Conservation (phyloP, 1,140 invertebrate genomes). For the Microvelia longipes region DNA sequence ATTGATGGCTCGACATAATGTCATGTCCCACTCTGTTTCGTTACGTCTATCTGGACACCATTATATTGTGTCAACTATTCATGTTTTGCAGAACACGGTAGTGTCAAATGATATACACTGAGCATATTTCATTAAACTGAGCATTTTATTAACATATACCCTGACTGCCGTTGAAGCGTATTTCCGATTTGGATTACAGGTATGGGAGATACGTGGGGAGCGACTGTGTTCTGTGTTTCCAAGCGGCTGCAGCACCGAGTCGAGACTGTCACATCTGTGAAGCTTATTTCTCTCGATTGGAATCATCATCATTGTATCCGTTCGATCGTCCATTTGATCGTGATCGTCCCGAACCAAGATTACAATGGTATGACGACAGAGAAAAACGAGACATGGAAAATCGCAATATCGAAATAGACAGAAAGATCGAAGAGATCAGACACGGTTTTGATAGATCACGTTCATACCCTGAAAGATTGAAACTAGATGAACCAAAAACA, state of each 20-base stretch:
- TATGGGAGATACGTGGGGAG: background rate
- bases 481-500: background rate
- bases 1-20: too few species aligned
- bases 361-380: background rate
- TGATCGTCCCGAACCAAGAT: background rate
- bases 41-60: too few species aligned
- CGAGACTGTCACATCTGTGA: constrained; percentile 3
- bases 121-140: constrained; percentile 9
- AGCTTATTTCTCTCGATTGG: background rate
- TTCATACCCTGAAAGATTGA: background rate
- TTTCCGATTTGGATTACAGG: background rate
- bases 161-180: background rate
- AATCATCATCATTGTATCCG: background rate
- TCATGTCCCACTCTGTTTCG: too few species aligned
- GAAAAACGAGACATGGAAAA: too few species aligned
- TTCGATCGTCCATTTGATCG: background rate
- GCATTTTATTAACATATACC: background rate
- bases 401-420: background rate
- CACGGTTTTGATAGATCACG: background rate
- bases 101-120: too few species aligned
- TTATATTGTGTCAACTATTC: too few species aligned
- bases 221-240: background rate
- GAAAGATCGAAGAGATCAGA: background rate
- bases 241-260: constrained; percentile 4
- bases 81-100: too few species aligned